Base-by-base conservation (phyloP, 2,113 vertebrate species). In the Fulmarus glacialis region DNA sequence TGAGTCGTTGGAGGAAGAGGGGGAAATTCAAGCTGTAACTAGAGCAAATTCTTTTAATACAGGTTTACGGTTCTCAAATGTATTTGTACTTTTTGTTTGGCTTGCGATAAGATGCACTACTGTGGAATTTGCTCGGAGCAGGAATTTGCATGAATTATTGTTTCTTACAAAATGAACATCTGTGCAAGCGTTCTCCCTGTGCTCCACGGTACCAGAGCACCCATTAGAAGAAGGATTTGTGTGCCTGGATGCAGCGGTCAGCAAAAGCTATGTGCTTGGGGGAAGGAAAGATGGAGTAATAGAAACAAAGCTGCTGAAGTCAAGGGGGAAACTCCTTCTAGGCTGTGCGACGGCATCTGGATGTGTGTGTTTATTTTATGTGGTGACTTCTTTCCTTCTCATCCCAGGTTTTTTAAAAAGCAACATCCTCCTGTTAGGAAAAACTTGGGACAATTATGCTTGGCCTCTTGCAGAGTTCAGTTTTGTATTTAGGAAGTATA, bases 121-220 rank as follows among this genome's bases (percentile, higher is more conserved):
- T 68, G 81, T 94, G 96, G 97, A 96, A 96, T 97, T 90, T 89
- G 95, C 97, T 97, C 50, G 95, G 95, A 97, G 97, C 95, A 52
- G 83, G 89, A 93, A 94, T 97, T 97, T 97, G 90, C 92, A 95
- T 92, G 94, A 95, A 64, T 95, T 89, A 89, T 26, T 89, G 78
- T 89, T 92, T 30, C 71, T 82, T 48, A 74, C 86, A 74, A 42
- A 38, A 53, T 19, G 77, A 94, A 56, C 83, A 87, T 88, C 93
- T 79, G 80, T 32, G 75, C 36, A 3, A 45, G 38, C 27, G 29
- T 71, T 94, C 53, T 75, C 50, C 26, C 50, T 8, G 2, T 5
- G 34, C 67, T 78, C 38, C 9, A 0, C 1, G 0, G 38, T 4
- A 30, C 70, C 56, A 4, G 11, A 70, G 71, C 58, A 60, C 62